Evolutionary conservation across 1,140 invertebrate species (phyloP), one percentile per base, ranked within the genome.

Genomic region (Pararge aegeria): DNA sequence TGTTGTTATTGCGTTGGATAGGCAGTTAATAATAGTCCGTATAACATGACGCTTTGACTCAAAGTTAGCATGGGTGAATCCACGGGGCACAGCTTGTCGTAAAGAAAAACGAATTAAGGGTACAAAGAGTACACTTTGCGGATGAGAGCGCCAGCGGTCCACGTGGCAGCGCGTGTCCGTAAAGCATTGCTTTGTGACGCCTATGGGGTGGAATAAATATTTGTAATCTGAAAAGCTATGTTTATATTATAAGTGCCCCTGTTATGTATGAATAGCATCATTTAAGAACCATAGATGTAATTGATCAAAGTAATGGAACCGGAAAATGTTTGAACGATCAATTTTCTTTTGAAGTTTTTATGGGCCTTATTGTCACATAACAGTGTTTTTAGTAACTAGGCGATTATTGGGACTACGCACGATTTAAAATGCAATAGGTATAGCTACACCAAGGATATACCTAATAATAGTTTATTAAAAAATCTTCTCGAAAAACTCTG

Each of bases 161-260:
- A 80, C 81, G 81, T 79, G 83, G 52, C 66, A 72, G 44, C 81
- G 66, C 77, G 83, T 86, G 84, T 56, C 73, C 48, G 54, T 37
- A 70, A 77, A 77, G 75, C 69, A 75, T 75, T 73, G 66, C 79
- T 79, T 72, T 84, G 70, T 70, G 66, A 62, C 59, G 64, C 63
- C 65, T 73, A 75, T 81, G 59, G 82, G 72, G 79, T 78, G 75
- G 76, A 85, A 85, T 82, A 85, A 87, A 85, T 83, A 84, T 87
- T 87, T 85, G 76, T 77, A 78, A 80, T 83, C 55, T 66, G 64
- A 70, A 83, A 75, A 74, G 61, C 73, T 53, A 77, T 80, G 76
- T 82, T 81, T 81, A 73, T 68, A 64, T 55, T 62, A 51, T 68
- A 63, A 68, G 57, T 59, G 61, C 64, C 63, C 59, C 56, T 60